These are phyloP conservation scores for Dicerorhinus sumatrensis DNA, from an alignment of 2,113 vertebrate genomes.

Conservation along the genomic window DNA sequence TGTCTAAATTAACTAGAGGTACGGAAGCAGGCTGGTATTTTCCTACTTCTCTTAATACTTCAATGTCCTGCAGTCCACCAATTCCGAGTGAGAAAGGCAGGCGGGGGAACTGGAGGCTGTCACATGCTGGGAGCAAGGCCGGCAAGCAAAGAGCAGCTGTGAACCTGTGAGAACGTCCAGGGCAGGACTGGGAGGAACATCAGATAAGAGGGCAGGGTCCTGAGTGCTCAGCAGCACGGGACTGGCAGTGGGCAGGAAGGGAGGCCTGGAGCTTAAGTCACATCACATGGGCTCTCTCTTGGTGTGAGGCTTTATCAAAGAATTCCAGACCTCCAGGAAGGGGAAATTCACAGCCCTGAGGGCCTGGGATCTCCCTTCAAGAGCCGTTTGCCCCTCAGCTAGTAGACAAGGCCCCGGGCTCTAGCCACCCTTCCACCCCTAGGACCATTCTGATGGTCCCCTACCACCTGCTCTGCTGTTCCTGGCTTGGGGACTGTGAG, in stretches of 20 bases:
- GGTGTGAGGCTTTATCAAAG: background rate
- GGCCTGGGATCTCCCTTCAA: background rate
- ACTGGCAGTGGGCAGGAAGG: background rate
- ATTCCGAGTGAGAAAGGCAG: background rate
- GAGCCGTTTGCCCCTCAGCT: background rate
- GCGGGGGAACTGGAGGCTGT: background rate
- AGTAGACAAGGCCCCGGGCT: background rate
- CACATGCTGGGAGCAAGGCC: background rate
- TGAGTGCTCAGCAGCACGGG: background rate
- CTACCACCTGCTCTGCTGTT: background rate
- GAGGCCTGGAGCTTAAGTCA: background rate
- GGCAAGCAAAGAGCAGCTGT: background rate
- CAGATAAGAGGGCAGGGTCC: conserved; percentile 25
- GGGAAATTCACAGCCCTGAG: background rate
- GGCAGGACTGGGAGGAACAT: background rate
- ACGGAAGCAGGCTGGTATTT: background rate
- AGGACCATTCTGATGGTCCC: background rate
- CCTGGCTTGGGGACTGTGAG: background rate
- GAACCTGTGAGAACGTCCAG: conserved; percentile 45
- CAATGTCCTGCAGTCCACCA: background rate
- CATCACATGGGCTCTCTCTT: background rate
- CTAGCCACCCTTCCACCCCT: background rate
- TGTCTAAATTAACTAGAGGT: background rate
- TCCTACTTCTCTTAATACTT: background rate
- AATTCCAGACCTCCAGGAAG: background rate